Base-by-base conservation (phyloP, 2,797 vertebrate genomes). In the Taeniopygia guttata region DNA sequence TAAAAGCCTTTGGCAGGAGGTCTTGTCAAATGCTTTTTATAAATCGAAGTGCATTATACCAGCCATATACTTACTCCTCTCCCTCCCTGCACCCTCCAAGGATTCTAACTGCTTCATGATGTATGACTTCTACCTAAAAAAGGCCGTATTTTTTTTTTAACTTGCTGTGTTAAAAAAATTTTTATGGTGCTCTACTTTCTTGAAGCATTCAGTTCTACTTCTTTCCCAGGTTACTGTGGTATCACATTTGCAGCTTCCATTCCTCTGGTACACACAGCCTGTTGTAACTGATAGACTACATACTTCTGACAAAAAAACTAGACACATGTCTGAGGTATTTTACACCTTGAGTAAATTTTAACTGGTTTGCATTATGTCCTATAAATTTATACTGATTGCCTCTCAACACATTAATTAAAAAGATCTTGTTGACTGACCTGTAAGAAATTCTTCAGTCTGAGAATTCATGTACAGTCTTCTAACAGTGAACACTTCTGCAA, bases 1-100 rank as follows among this genome's bases (percentile, higher is more conserved):
- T 87, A 91, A 96, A 87, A 96, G 91, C 94, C 56, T 94, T 78
- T 94, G 82, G 85, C 93, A 95, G 68, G 48, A 96, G 75, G n/a
- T 74, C 69, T 80, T 40, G 13, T 72, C 85, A 86, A 91, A 91
- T 27, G 79, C 78, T 93, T 93, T 95, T 89, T 90, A 90, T 78
- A 96, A 96, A 96, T 89, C 51, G 16, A 96, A 93, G 58, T 91
- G 51, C 89, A 91, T 96, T 94, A 92, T 29, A 78, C 14, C 54
- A 52, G 27, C 51, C 43, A 72, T 45, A 52, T 12, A 82, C 32
- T 84, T 69, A 34, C 22, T n/a, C 10, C 13, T 11, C 26, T 16
- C 5, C 8, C 5, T 55, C 51, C 40, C 29, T 30, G 16, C 19
- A 12, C 30, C 7, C 68, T 22, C 73, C 70, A 76, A 90, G 59